Base-by-base conservation (phyloP, 1,140 invertebrate genomes). In the Varroa destructor region DNA sequence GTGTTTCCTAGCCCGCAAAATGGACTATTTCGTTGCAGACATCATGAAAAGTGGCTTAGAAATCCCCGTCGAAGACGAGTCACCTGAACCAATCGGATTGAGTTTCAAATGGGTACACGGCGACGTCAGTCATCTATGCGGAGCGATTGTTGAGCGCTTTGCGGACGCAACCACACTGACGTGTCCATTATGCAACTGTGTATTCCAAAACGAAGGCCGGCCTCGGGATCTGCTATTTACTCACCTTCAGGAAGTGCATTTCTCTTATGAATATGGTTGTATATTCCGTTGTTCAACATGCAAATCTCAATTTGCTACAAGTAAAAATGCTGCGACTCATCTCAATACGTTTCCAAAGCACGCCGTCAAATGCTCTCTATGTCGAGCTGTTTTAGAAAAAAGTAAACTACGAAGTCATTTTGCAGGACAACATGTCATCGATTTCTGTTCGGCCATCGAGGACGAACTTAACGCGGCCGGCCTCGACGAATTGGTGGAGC, bases 191-290 rank as follows among this genome's bases (percentile, higher is more conserved):
- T 67, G 61, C 37, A 67, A 67, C 61, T 67, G 14, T 46, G 37
- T 14, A 3, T 67, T 67, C 61, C 61, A 67, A 14, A 37, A 43
- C 10, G 61, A 67, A 14, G 61, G 61, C 61, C 40, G 46, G 8
- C 61, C 61, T 8, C 61, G 61, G 8, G 61, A 67, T 67, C 61
- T 25, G 3, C 37, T 67, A 37, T 67, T 67, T 37, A 40, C 40
- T 43, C 61, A 67, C 61, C 61, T 67, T 40, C 61, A 67, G 46
- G 61, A 67, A 67, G 61, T 67, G 14, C 61, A 67, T 37, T 67
- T 67, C 61, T 67, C 61, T 2, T 67, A 67, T 46, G 61, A 67
- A 37, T 46, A 67, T 8, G 61, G 61, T 37, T 67, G 61, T 37
- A 46, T 67, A 1, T 67, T 43, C 37, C 40, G 46, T 5, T 67